Evolutionary conservation across 2,797 vertebrate genomes (phyloP).

Genomic region (Malurus leucopterus): DNA sequence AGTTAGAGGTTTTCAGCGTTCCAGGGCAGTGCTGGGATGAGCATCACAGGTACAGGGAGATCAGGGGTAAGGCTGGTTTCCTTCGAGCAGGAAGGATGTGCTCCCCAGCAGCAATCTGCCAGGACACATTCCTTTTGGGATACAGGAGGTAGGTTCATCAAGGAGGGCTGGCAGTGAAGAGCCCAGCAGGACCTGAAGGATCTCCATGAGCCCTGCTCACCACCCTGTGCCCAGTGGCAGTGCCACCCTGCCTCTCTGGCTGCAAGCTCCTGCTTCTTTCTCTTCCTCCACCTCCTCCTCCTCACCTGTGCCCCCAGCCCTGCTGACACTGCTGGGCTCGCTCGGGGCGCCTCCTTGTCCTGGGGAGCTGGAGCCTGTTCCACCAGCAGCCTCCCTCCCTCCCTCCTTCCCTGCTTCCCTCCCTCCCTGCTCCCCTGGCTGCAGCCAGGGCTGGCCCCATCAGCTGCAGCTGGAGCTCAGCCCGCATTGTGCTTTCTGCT

Average conservation of each 20-base stretch:
- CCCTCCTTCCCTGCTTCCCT: not conserved
- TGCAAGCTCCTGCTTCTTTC: not conserved
- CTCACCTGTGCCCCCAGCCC: not conserved
- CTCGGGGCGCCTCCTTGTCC: not conserved
- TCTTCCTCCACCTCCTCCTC: not conserved
- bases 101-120: not conserved
- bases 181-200: not conserved
- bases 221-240: not conserved
- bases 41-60: not conserved
- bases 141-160: rapidly evolving
- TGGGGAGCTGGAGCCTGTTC: not conserved
- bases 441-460: not conserved
- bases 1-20: not conserved
- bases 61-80: not conserved
- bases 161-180: not conserved
- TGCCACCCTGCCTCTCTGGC: not conserved
- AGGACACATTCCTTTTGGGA: not conserved
- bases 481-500: slow-evolving; percentile 25
- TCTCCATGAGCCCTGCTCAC: not conserved
- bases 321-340: rapidly evolving
- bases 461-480: slow-evolving; percentile 23
- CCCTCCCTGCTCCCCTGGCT: not conserved
- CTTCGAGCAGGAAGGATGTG: not conserved
- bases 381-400: not conserved
- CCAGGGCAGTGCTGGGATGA: not conserved